These are phyloP conservation scores for Barypeithes pellucidus DNA, from an alignment of 2,888 invertebrate species.

Conservation along the genomic window DNA sequence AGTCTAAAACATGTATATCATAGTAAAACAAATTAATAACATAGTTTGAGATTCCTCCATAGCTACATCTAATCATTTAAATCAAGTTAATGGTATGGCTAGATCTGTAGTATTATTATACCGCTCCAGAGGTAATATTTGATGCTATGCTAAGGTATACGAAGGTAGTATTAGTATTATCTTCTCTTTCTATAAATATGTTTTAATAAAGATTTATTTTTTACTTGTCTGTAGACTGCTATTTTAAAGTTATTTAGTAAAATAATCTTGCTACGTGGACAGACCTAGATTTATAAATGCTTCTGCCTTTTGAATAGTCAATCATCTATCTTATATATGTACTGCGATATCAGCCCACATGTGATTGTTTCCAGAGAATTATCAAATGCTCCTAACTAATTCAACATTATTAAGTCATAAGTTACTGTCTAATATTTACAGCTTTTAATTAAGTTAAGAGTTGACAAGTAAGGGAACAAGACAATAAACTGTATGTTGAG, in stretches of 20 bases:
- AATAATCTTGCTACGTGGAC: background rate
- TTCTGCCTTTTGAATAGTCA: slow-evolving; percentile 6
- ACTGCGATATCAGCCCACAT: background rate
- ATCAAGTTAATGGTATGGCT: background rate
- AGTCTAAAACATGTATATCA: no score
- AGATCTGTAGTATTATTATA: background rate
- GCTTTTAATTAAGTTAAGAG: no score
- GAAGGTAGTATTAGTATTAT: slow-evolving; percentile 4
- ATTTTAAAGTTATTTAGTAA: background rate
- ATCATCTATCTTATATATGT: slow-evolving; percentile 2
- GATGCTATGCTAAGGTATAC: background rate
- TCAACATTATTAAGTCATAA: no score
- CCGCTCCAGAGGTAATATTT: background rate
- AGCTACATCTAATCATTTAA: background rate
- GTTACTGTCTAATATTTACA: no score
- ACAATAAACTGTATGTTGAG: no score
- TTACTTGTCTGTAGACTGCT: background rate
- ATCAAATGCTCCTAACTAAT: no score
- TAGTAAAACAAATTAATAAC: background rate
- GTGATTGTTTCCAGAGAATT: background rate
- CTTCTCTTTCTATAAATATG: background rate
- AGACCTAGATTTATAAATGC: background rate
- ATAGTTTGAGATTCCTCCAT: background rate
- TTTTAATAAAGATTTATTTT: background rate
- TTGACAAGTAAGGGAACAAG: no score